Evolutionary conservation across 2,113 vertebrate species (phyloP).

Genomic region (Hystrix brachyura): DNA sequence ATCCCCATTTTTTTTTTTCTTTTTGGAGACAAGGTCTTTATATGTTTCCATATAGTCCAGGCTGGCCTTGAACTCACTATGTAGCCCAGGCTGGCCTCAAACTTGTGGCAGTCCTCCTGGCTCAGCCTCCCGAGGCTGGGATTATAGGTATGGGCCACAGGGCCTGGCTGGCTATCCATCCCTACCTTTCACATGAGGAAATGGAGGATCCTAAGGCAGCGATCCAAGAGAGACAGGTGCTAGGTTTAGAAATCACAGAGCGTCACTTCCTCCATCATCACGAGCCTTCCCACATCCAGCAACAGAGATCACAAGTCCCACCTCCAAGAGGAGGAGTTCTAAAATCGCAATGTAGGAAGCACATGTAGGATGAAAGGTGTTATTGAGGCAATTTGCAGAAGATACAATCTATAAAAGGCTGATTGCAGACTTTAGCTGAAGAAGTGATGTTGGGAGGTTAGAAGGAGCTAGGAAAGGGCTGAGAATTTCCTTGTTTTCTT

Average conservation of each 20-base stretch:
- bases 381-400: not conserved
- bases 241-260: not conserved
- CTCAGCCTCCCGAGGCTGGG: not conserved
- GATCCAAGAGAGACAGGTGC: not conserved
- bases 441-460: not conserved
- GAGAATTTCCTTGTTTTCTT: not conserved
- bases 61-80: not conserved
- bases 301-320: not conserved
- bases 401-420: not conserved
- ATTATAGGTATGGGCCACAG: not conserved
- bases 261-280: not conserved
- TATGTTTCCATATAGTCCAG: not conserved
- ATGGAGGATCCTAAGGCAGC: not conserved
- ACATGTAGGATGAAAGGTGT: not conserved
- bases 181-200: not conserved
- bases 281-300: not conserved
- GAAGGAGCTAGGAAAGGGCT: not conserved
- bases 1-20: not conserved
- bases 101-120: not conserved
- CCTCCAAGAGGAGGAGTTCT: not conserved
- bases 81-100: not conserved
- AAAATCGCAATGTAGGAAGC: not conserved
- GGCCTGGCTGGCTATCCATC: not conserved
- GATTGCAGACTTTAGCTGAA: not conserved
- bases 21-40: not conserved